A percentile compares a stretch with the other conserved stretches of the same genome.
Evolutionary conservation across 2,113 vertebrate species (phyloP).

Genomic region (Pollimyrus isidori): DNA sequence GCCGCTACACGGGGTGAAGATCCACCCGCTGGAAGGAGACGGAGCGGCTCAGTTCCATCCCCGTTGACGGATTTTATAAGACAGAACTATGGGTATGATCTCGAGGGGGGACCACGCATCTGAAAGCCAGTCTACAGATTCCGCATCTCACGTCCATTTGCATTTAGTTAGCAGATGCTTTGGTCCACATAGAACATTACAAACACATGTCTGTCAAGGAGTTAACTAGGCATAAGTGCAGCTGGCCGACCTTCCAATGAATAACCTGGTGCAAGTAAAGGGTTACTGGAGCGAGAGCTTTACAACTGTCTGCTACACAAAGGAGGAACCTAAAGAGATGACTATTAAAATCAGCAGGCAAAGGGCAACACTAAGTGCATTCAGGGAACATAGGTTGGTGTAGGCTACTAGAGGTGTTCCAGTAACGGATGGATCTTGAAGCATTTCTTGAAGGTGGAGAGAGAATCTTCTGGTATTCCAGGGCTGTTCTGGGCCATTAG

Average conservation of each 20-base stretch:
- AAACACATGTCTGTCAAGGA: neutral
- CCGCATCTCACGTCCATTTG: neutral
- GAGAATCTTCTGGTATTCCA: neutral
- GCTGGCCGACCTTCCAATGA: neutral
- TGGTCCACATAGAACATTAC: neutral
- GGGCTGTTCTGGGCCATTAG: neutral
- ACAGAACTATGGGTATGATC: neutral
- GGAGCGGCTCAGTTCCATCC: constrained; percentile 19
- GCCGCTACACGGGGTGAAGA: constrained; percentile 23
- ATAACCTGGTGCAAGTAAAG: neutral
- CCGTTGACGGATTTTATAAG: neutral
- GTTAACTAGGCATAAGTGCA: neutral
- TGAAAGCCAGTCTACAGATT: neutral
- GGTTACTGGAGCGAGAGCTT: neutral
- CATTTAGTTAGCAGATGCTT: neutral
- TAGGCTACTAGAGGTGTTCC: neutral
- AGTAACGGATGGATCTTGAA: neutral
- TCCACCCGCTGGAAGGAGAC: constrained; percentile 25
- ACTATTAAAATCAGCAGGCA: neutral
- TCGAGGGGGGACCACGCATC: neutral
- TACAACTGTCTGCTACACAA: neutral
- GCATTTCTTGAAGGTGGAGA: neutral
- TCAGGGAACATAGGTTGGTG: neutral
- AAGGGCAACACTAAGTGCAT: neutral
- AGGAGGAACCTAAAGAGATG: neutral